Percentiles rank a stretch among this genome's conserved stretches.
Conservation (phyloP, 2,113 vertebrate genomes). For the Penelope pileata region DNA sequence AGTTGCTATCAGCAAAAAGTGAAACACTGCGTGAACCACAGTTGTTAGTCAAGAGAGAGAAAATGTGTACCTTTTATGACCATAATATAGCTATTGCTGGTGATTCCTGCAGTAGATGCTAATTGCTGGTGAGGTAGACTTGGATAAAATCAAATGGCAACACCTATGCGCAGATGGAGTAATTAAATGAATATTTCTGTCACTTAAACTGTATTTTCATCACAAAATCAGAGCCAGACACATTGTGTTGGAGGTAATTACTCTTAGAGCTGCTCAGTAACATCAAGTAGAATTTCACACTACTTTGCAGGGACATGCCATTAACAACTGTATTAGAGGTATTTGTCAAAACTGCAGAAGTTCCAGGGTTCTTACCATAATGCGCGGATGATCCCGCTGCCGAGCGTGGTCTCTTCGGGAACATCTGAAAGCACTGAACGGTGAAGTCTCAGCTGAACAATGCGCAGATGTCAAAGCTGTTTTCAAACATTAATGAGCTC, state of each 20-base stretch:
- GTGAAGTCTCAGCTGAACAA: background rate
- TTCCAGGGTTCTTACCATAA: background rate
- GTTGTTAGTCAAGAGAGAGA: background rate
- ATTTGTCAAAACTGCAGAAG: background rate
- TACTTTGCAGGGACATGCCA: background rate
- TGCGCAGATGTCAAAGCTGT: background rate
- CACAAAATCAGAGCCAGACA: background rate
- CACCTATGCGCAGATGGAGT: background rate
- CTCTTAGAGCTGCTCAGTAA: background rate
- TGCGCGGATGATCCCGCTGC: background rate
- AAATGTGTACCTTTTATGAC: background rate
- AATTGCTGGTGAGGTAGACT: background rate
- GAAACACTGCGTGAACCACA: background rate
- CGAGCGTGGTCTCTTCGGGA: background rate
- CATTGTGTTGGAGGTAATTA: background rate
- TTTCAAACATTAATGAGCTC: slow-evolving; percentile 19
- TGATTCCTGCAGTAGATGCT: background rate
- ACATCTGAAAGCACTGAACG: background rate
- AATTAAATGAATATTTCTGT: background rate
- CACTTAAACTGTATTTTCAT: background rate
- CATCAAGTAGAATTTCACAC: background rate
- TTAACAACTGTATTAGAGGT: background rate
- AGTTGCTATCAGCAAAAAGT: background rate
- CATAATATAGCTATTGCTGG: background rate
- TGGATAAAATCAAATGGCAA: background rate